Evolutionary conservation across 1,140 invertebrate genomes (phyloP), one percentile per base, ranked within the genome.

Genomic region (Hypothenemus hampei): DNA sequence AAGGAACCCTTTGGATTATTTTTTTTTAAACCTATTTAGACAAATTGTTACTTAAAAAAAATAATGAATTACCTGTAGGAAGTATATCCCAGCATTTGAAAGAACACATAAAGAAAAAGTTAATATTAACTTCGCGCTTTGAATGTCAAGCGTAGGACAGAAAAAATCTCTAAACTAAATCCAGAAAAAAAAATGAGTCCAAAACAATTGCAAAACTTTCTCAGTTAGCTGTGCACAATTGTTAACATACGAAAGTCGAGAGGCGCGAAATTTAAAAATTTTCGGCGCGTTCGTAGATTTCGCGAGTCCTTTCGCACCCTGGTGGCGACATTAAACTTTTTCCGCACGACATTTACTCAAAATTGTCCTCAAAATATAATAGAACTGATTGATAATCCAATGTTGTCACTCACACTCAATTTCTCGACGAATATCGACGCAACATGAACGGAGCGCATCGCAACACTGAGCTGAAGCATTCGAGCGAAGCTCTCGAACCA

Each of bases 81-180:
- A 65, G 69, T 71, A 67, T 71, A 71, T 67, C 68, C 69, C 69
- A 71, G 68, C 69, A 71, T 71, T 71, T 69, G 69, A 68, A 57
- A 63, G 65, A 61, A 69, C 62, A 69, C 69, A 71, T 71, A 71
- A 68, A 71, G 64, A 59, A 59, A 37, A 37, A 37, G 35, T 37
- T 37, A 11, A 7, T 37, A 8, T 37, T 37, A 13, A 31, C 26
- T 31, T 3, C 26, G 26, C 10, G 26, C 26, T 31, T 11, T 31
- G 8, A 31, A 31, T 31, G 26, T 31, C 13, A 8, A 8, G 13
- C 8, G 26, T 31, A 13, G 8, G 13, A 13, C 26, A 31, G 8
- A 31, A 31, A 31, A 31, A n/a, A n/a, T n/a, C n/a, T n/a, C 26
- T 11, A 31, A 31, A 31, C 10, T 11, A 31, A 1, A 31, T 31